Evolutionary conservation across 2,797 vertebrate genomes (phyloP).

Genomic region (Amblyopsis hoosieri): DNA sequence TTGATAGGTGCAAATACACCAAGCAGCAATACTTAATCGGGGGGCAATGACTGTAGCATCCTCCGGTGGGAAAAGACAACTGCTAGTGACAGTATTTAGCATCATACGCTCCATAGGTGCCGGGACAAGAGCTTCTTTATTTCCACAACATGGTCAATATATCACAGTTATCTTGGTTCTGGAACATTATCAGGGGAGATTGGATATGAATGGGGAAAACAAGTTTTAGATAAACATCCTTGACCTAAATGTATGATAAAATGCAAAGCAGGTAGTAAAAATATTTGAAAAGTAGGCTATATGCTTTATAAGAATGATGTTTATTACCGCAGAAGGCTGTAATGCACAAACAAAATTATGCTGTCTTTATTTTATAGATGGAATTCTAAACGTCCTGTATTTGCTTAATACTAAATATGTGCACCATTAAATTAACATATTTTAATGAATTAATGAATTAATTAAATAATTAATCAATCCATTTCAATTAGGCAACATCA

Average conservation of each 20-base stretch:
- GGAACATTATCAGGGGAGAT: not conserved
- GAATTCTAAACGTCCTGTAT: not conserved
- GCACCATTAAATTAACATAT: not conserved
- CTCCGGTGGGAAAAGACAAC: slow-evolving; percentile 58
- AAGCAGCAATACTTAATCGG: slow-evolving; percentile 57
- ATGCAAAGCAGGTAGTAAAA: too few species aligned
- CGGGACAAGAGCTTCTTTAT: slow-evolving; percentile 25
- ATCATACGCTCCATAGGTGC: slow-evolving; percentile 20
- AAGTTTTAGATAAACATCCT: slow-evolving; percentile 1
- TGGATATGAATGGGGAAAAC: slow-evolving; percentile 1
- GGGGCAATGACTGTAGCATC: slow-evolving; percentile 28
- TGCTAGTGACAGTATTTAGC: slow-evolving; percentile 25
- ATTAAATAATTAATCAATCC: not conserved
- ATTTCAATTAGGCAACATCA: not conserved
- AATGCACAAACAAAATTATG: not conserved
- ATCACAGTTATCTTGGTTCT: not conserved
- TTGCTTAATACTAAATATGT: not conserved
- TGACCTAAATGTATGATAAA: not conserved
- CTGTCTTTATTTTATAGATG: too few species aligned
- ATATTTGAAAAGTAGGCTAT: too few species aligned
- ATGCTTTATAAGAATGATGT: too few species aligned
- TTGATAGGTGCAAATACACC: slow-evolving; percentile 32
- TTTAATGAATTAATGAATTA: not conserved
- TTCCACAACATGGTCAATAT: not conserved
- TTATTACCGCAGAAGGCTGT: not conserved